Conservation (phyloP, 2,797 vertebrate species). For the Crypturellus tataupa region DNA sequence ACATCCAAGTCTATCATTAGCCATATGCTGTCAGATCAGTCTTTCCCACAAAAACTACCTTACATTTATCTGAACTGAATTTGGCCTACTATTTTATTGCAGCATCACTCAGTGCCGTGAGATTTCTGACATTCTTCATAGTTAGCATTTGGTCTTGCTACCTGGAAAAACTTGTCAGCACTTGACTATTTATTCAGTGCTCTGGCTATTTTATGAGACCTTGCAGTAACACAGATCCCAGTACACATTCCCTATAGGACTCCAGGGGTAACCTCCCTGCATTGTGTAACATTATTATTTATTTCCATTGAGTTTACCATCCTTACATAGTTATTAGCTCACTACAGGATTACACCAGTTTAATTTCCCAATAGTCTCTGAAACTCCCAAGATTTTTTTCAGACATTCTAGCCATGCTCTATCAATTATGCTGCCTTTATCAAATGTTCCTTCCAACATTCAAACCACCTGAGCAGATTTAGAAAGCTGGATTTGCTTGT, state of each 20-base stretch:
- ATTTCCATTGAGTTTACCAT: not conserved
- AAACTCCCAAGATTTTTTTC: not conserved
- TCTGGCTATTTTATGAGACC: not conserved
- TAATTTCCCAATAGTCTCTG: not conserved
- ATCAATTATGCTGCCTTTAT: not conserved
- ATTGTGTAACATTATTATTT: not conserved
- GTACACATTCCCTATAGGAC: not conserved
- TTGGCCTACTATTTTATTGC: not conserved
- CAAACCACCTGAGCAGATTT: not conserved
- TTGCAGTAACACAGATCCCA: not conserved
- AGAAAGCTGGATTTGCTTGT: not conserved
- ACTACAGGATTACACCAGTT: not conserved
- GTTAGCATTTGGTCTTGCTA: not conserved
- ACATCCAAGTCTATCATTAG: not conserved
- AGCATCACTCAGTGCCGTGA: accelerated
- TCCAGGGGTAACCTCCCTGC: not conserved
- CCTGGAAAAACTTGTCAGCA: not conserved
- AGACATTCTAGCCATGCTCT: not conserved
- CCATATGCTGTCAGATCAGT: not conserved
- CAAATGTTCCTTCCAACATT: not conserved
- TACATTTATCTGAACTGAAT: not conserved
- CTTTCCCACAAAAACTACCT: not conserved
- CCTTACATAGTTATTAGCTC: not conserved
- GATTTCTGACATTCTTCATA: not conserved
- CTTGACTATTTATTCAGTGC: not conserved